These are phyloP conservation scores for Brachypodius melanocephalos DNA, from an alignment of 2,113 vertebrate genomes.

Conservation along the genomic window DNA sequence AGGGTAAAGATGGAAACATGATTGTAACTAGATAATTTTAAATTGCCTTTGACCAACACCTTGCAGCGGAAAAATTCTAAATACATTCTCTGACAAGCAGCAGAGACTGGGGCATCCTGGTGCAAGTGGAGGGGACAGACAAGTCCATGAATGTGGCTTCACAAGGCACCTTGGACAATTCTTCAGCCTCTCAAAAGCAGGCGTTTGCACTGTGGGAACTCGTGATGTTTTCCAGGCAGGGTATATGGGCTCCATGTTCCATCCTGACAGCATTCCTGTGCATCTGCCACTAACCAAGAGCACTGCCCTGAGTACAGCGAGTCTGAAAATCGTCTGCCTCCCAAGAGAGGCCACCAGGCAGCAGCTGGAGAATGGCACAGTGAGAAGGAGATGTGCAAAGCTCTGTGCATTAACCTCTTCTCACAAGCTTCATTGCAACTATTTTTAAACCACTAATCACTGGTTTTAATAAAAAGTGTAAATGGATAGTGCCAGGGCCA, in stretches of 20 bases:
- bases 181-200: neutral
- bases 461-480: neutral
- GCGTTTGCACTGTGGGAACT: neutral
- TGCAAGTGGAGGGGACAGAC: neutral
- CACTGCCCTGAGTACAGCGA: fast-evolving
- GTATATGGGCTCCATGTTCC: fast-evolving
- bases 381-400: neutral
- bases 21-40: neutral
- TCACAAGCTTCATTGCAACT: neutral
- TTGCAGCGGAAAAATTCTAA: neutral
- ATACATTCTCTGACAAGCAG: neutral
- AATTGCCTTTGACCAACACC: neutral
- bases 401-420: neutral
- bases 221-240: neutral
- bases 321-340: neutral
- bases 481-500: fast-evolving
- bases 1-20: neutral
- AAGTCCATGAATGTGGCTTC: neutral
- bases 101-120: neutral
- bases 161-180: neutral
- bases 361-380: neutral
- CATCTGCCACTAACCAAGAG: neutral
- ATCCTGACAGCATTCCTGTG: neutral
- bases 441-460: neutral
- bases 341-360: neutral